A percentile compares a stretch with the other conserved stretches of the same genome.
Evolutionary conservation across 2,888 invertebrate genomes (phyloP).

Genomic region (Hyposoter dolosus): DNA sequence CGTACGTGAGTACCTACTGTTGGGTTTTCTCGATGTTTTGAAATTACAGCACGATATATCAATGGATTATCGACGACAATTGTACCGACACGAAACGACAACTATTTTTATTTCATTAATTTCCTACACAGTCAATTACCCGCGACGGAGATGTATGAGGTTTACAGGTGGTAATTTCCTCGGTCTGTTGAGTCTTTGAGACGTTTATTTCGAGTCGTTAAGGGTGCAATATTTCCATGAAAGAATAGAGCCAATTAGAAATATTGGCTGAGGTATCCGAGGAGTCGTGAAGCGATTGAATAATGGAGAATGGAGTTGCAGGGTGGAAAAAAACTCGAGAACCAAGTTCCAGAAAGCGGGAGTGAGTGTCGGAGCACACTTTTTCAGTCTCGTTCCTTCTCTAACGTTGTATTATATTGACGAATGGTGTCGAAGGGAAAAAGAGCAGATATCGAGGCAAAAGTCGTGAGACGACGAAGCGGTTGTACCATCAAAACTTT

Average conservation of each 20-base stretch:
- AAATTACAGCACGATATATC: conserved; percentile 31
- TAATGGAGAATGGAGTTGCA: conserved; percentile 29
- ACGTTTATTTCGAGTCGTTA: conserved; percentile 38
- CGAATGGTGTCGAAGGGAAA: background rate
- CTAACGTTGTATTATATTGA: background rate
- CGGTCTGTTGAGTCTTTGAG: conserved; percentile 44
- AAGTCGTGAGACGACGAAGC: conserved; percentile 34
- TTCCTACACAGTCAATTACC: conserved; percentile 42
- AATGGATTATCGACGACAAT: background rate
- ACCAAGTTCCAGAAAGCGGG: conserved; percentile 16
- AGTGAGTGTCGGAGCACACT: conserved; percentile 41
- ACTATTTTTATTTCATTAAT: conserved; percentile 5
- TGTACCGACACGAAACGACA: conserved; percentile 30
- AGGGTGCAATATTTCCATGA: conserved; percentile 15
- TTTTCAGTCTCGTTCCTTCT: conserved; percentile 9
- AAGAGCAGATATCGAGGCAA: conserved; percentile 23
- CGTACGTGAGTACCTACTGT: background rate
- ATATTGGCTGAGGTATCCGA: conserved; percentile 74
- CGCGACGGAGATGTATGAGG: conserved; percentile 13
- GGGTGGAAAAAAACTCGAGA: conserved; percentile 21
- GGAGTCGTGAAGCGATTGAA: conserved; percentile 55
- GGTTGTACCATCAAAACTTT: background rate
- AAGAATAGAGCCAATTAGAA: conserved; percentile 80
- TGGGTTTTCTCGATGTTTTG: conserved; percentile 20
- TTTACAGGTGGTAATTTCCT: conserved; percentile 30